Percentiles rank a stretch among this genome's conserved stretches.
phyloP scores from a whole-genome alignment of 2,797 vertebrate genomes.

The Arnoldichthys spilopterus region DNA sequence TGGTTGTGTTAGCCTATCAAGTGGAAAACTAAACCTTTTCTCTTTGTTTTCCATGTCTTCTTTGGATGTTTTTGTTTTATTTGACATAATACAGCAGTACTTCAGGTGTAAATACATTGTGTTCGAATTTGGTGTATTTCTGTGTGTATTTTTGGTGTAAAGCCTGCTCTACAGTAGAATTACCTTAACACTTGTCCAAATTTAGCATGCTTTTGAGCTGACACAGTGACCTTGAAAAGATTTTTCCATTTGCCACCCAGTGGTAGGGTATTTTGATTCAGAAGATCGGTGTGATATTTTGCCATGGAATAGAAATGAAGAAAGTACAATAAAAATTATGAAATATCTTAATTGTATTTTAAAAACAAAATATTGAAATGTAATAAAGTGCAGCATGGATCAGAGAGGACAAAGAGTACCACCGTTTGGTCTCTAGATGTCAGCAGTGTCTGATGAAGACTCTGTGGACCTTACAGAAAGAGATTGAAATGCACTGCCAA shows the following conservation, averaged over 20 bases:
- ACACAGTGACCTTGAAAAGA: background rate
- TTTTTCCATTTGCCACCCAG: too few relatives aligned
- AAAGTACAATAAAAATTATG: background rate
- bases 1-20: background rate
- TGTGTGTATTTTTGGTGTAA: too few relatives aligned
- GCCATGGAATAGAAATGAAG: background rate
- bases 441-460: conserved; percentile 55
- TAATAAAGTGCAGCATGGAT: background rate
- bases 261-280: background rate
- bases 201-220: background rate
- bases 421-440: conserved; percentile 57
- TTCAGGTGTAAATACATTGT: background rate
- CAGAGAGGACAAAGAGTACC: conserved; percentile 19
- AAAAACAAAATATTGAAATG: background rate
- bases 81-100: background rate
- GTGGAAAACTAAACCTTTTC: conserved; percentile 10
- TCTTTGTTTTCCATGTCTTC: conserved; percentile 2
- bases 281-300: background rate
- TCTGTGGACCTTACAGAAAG: background rate
- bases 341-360: background rate
- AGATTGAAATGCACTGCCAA: conserved; percentile 17
- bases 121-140: background rate
- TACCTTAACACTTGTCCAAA: background rate
- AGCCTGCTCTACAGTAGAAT: background rate
- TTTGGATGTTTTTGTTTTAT: conserved; percentile 22